These are phyloP conservation scores for Rhynchonycteris naso DNA, from an alignment of 2,797 vertebrate species.

Conservation along the genomic window DNA sequence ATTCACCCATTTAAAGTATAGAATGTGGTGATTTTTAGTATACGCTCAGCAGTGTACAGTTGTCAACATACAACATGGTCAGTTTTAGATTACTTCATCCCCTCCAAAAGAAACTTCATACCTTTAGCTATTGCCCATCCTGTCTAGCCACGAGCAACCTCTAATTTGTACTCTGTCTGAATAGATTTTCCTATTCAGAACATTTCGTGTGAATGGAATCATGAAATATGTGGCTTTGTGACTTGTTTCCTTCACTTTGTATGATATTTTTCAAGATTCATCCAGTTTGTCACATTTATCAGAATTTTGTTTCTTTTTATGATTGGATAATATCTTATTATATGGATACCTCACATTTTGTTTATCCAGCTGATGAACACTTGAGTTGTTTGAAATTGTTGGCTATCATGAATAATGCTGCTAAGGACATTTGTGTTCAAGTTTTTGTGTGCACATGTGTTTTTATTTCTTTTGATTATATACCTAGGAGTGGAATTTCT, in stretches of 20 bases:
- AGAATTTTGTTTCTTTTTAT: not conserved
- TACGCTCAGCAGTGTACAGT: not conserved
- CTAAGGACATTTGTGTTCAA: not conserved
- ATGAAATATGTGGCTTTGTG: not conserved
- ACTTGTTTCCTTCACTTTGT: not conserved
- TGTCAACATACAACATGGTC: not conserved
- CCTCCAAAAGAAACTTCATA: not conserved
- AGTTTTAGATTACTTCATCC: not conserved
- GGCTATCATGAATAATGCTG: not conserved
- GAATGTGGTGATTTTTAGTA: not conserved
- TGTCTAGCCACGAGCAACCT: not conserved
- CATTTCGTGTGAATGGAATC: not conserved
- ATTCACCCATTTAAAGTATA: not conserved
- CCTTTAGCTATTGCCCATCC: not conserved
- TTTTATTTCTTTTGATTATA: not conserved
- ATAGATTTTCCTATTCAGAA: not conserved
- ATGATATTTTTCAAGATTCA: not conserved
- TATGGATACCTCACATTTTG: not conserved
- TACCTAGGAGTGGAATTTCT: not conserved
- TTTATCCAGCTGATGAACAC: not conserved
- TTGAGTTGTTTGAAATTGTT: not conserved
- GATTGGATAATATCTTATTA: not conserved
- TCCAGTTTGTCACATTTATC: not conserved
- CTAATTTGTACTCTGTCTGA: not conserved
- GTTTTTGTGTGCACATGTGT: not conserved